phyloP scores from a whole-genome alignment of 2,888 invertebrate species.

The Cactoblastis cactorum region DNA sequence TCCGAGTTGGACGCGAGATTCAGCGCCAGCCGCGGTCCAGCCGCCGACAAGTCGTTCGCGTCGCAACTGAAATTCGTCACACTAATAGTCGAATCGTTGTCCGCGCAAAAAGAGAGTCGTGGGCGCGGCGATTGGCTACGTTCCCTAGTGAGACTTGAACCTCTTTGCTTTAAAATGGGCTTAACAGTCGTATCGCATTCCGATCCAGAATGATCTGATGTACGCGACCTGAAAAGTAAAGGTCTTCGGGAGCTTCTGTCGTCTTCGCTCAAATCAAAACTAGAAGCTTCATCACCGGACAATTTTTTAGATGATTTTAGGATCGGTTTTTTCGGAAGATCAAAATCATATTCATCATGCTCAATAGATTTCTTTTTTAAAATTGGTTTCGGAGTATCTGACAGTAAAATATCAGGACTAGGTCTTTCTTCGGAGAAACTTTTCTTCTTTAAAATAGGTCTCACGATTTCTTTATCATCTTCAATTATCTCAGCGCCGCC shows the following conservation, averaged over 20 bases:
- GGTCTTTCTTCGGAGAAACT: conserved; percentile 85
- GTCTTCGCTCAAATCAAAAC: conserved; percentile 77
- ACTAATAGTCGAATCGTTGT: conserved; percentile 69
- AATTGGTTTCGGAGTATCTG: conserved; percentile 85
- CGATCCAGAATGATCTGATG: conserved; percentile 75
- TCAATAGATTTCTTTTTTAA: conserved; percentile 92
- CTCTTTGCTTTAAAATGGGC: conserved; percentile 83
- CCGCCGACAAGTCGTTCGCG: conserved; percentile 69
- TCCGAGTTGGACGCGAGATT: conserved; percentile 59
- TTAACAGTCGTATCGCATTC: conserved; percentile 79
- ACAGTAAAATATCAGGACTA: conserved; percentile 63
- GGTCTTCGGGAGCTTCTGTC: conserved; percentile 78
- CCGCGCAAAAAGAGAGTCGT: conserved; percentile 82
- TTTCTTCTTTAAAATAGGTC: conserved; percentile 91
- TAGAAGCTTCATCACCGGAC: conserved; percentile 81
- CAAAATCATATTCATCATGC: conserved; percentile 86
- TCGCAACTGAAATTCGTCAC: conserved; percentile 69
- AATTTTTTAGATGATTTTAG: conserved; percentile 85
- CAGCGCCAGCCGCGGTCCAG: conserved; percentile 66
- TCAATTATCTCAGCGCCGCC: conserved; percentile 78
- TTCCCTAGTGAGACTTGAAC: conserved; percentile 79
- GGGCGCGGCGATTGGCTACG: conserved; percentile 81
- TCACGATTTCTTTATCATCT: conserved; percentile 81
- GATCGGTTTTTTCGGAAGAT: conserved; percentile 86
- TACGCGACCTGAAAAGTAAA: conserved; percentile 76